Evolutionary conservation across 2,888 invertebrate genomes (phyloP), one percentile per base, ranked within the genome.

Genomic region (Atrina japonica): DNA sequence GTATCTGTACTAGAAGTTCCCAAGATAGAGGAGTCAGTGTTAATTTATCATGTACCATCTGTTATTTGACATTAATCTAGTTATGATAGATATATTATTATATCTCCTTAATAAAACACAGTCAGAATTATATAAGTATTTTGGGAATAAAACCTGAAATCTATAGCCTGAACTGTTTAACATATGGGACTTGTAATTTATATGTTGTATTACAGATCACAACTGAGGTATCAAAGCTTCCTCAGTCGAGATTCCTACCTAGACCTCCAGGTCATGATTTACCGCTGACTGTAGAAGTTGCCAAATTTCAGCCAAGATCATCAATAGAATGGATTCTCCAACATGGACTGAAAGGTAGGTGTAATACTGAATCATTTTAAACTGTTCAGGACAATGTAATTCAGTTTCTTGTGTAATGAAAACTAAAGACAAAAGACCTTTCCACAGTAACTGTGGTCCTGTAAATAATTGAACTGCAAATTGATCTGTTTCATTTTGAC

Each of bases 221-320:
- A 2, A 78, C 81, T 27, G 90, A 91, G 73, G 87, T 91, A 14
- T 74, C 86, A 21, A 89, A 89, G 66, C 76, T 90, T 35, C 90
- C 90, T 6, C 88, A 89, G 78, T 89, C 89, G 0, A 79, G 88
- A 52, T 90, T 89, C 72, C 77, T 91, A 45, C 90, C 90, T 16
- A 83, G 88, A 16, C 91, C 91, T 27, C 89, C 89, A 29, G 90
- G 90, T 25, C 90, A 90, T 80, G 88, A 90, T 40, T 73, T 83
- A n/a, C 89, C 90, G 6, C 80, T 91, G 25, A 81, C 74, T 23
- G 75, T 90, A 50, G 86, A 89, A 55, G 66, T 81, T 47, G 86
- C 88, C 16, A 86, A 86, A 55, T 90, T 88, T 78, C 88, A 88
- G 49, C 86, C 88, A 7, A 78, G 82, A 25, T 83, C 88, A n/a